Evolutionary conservation across 2,113 vertebrate species (phyloP).

Genomic region (Menidia beryllina): DNA sequence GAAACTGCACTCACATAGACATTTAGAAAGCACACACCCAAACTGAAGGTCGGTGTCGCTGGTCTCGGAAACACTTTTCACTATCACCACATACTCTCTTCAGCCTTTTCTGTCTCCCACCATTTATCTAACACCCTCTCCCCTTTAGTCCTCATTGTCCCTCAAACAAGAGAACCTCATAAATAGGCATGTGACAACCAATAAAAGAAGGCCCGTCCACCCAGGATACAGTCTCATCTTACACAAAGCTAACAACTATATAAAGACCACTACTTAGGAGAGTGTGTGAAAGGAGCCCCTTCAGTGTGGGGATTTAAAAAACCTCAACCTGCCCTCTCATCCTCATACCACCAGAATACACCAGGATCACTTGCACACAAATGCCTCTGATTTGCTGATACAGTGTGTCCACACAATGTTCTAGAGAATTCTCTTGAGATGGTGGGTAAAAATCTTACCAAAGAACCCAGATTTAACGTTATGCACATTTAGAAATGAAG

Average conservation of each 20-base stretch:
- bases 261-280: constrained; percentile 68
- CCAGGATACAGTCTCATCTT: constrained; percentile 66
- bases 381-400: no score
- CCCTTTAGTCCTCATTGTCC: constrained; percentile 53
- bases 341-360: constrained; percentile 12
- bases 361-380: not conserved
- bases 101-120: constrained; percentile 46
- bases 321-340: constrained; percentile 22
- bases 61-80: constrained; percentile 58
- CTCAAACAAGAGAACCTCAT: constrained; percentile 71
- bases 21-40: constrained; percentile 4
- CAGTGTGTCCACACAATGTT: no score
- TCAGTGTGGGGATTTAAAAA: constrained; percentile 41
- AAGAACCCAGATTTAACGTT: no score
- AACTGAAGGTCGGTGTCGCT: constrained; percentile 67
- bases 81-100: constrained; percentile 49
- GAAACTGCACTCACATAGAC: constrained; percentile 2
- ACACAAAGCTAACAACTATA: constrained; percentile 77
- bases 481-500: no score
- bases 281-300: constrained; percentile 41
- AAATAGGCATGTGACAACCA: constrained; percentile 74
- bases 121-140: constrained; percentile 40
- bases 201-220: constrained; percentile 66
- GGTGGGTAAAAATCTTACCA: no score
- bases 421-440: no score